Evolutionary conservation across 2,888 invertebrate genomes (phyloP).

Genomic region (Digitonthophagus gazella): DNA sequence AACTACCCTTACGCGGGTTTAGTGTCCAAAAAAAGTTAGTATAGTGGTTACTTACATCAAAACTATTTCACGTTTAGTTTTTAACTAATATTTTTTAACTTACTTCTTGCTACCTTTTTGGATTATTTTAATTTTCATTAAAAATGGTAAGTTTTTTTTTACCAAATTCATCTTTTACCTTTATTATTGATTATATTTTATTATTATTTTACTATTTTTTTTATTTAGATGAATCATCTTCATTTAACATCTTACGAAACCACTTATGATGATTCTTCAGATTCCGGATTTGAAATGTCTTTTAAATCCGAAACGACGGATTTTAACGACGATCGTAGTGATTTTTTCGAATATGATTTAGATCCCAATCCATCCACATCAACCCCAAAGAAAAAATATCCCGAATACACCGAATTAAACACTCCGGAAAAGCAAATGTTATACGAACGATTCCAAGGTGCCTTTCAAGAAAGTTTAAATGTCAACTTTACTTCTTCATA

Average conservation of each 20-base stretch:
- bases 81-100: not conserved
- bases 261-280: constrained; percentile 62
- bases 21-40: constrained; percentile 36
- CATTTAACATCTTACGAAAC: constrained; percentile 20
- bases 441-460: constrained; percentile 48
- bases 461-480: constrained; percentile 46
- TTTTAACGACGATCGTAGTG: constrained; percentile 44
- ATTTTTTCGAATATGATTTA: constrained; percentile 46
- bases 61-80: not conserved
- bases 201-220: not conserved
- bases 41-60: not conserved
- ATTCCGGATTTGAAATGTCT: constrained; percentile 75
- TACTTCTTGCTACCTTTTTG: not conserved
- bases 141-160: constrained; percentile 11
- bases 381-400: constrained; percentile 32
- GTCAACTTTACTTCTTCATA: too few relatives aligned
- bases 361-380: constrained; percentile 34
- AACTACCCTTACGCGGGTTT: constrained; percentile 41
- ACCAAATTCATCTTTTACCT: not conserved
- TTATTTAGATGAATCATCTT: constrained; percentile 23
- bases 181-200: not conserved
- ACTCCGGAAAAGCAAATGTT: constrained; percentile 36
- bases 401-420: constrained; percentile 28
- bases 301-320: constrained; percentile 56
- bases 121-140: constrained; percentile 8